A percentile compares a stretch with the other conserved stretches of the same genome.
These are phyloP conservation scores for Piaya cayana DNA, from an alignment of 2,113 vertebrate genomes.

Conservation along the genomic window DNA sequence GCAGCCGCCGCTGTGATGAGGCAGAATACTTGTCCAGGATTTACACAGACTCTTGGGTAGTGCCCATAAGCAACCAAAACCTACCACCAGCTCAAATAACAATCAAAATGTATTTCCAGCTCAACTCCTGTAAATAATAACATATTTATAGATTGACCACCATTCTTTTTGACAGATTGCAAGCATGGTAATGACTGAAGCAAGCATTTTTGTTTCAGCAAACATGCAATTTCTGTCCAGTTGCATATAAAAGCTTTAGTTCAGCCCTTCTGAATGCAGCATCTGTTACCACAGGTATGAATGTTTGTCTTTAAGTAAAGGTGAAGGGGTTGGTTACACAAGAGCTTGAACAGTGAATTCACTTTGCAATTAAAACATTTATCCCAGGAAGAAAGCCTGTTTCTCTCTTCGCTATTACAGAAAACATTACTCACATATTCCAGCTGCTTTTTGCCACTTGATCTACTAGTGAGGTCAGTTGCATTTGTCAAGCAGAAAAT, in stretches of 20 bases:
- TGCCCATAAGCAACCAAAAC: not conserved
- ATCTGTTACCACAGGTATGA: not conserved
- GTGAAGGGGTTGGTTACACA: not conserved
- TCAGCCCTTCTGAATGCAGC: not conserved
- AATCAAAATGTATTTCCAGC: not conserved
- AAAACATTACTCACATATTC: slow-evolving; percentile 18
- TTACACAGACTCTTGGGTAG: not conserved
- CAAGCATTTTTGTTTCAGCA: not conserved
- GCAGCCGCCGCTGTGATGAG: not conserved
- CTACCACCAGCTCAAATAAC: not conserved
- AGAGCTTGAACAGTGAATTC: not conserved
- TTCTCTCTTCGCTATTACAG: not conserved
- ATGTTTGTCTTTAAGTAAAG: not conserved
- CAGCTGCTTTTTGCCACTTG: slow-evolving; percentile 48
- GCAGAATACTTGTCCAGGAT: not conserved
- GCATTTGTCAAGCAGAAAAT: slow-evolving; percentile 52
- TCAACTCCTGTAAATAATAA: not conserved
- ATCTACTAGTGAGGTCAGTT: slow-evolving; percentile 61
- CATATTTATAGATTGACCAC: not conserved
- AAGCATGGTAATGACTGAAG: not conserved
- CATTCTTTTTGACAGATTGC: not conserved
- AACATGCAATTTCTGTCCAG: not conserved
- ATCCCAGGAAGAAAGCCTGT: not conserved
- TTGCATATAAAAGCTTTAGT: not conserved
- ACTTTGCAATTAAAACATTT: slow-evolving; percentile 26